These are phyloP conservation scores for Ciconia nigra DNA, from an alignment of 2,797 vertebrate species.

Conservation along the genomic window DNA sequence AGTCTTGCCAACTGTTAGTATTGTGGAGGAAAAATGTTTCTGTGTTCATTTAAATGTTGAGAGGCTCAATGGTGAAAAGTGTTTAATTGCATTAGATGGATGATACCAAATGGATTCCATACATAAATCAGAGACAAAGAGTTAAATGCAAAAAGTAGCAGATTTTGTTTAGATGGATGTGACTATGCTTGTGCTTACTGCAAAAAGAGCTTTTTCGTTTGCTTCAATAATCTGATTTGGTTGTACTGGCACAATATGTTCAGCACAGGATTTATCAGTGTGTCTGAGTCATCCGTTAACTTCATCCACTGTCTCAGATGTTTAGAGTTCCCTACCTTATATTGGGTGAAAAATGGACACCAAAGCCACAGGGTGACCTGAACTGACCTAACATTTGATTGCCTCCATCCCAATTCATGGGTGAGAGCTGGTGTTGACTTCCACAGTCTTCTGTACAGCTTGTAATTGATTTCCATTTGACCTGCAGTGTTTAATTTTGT, in stretches of 20 bases:
- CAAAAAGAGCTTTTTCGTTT: neutral
- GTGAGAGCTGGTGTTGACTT: slow-evolving; percentile 43
- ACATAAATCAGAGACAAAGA: neutral
- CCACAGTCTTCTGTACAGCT: slow-evolving; percentile 4
- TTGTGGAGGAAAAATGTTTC: neutral
- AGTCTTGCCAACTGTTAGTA: neutral
- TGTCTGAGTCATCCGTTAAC: slow-evolving; percentile 52
- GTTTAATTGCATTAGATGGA: neutral
- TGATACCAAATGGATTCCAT: neutral
- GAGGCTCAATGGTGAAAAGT: neutral
- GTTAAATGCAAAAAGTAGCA: neutral
- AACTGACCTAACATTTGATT: slow-evolving; percentile 43
- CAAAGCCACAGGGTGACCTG: slow-evolving; percentile 56
- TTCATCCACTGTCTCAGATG: slow-evolving; percentile 46
- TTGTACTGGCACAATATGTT: slow-evolving; percentile 2
- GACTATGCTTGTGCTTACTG: neutral
- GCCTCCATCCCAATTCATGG: slow-evolving; percentile 1
- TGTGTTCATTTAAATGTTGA: neutral
- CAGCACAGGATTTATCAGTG: neutral
- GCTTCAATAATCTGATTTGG: slow-evolving; percentile 5
- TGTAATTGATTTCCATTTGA: slow-evolving; percentile 65
- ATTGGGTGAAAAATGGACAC: slow-evolving; percentile 52
- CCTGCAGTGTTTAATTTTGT: slow-evolving; percentile 33
- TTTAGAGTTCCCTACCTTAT: slow-evolving; percentile 62
- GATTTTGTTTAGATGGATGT: neutral